Percentiles rank a stretch among this genome's conserved stretches.
These are phyloP conservation scores for Frieseomelitta varia DNA, from an alignment of 1,140 invertebrate species.

Conservation along the genomic window DNA sequence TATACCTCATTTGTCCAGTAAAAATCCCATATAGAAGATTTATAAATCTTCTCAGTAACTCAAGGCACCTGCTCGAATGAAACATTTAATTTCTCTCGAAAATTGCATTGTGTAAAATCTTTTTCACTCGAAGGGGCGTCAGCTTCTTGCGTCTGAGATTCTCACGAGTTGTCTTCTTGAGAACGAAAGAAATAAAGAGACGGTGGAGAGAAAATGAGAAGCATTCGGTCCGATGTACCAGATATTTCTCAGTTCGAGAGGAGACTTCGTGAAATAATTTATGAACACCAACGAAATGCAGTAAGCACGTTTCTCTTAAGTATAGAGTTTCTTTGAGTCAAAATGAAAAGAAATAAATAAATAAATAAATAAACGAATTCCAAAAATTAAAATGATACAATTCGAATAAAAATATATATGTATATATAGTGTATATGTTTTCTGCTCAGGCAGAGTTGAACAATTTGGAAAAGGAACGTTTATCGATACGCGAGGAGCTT, in stretches of 20 bases:
- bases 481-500: slow-evolving; percentile 60
- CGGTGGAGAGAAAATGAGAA: slow-evolving; percentile 11
- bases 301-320: slow-evolving; percentile 36
- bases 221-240: slow-evolving; percentile 9
- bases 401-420: too few species aligned
- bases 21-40: too few species aligned
- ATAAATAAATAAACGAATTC: background rate
- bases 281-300: slow-evolving; percentile 65
- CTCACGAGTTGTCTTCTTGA: too few species aligned
- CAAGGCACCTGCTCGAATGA: too few species aligned
- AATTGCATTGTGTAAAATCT: too few species aligned
- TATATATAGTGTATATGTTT: too few species aligned
- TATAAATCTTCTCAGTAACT: too few species aligned
- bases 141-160: too few species aligned
- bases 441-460: background rate
- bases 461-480: slow-evolving; percentile 64
- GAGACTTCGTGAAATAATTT: slow-evolving; percentile 65
- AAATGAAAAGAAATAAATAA: background rate
- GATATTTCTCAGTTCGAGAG: slow-evolving; percentile 65
- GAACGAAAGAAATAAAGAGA: too few species aligned
- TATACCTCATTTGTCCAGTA: too few species aligned
- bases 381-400: background rate
- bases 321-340: background rate
- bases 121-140: too few species aligned
- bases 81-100: too few species aligned